Conservation (phyloP, 1,140 invertebrate species). For the Cataglyphis hispanica region DNA sequence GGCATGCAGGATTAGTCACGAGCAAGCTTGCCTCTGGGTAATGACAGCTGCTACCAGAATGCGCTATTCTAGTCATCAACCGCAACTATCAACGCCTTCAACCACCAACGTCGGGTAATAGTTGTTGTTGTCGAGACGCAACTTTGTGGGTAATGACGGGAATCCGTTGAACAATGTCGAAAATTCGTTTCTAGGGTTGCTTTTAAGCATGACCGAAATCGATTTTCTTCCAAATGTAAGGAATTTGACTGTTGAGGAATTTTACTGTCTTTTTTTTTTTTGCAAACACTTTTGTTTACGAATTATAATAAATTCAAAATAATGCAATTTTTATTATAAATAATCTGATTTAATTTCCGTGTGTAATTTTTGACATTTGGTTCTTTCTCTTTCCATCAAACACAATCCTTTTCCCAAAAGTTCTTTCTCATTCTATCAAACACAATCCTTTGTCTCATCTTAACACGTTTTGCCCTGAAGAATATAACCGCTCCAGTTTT, state of each 20-base stretch:
- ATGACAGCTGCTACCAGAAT: slow-evolving; percentile 83
- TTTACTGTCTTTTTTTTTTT: neutral
- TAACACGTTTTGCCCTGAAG: neutral
- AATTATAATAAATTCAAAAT: neutral
- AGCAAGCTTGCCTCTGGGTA: slow-evolving; percentile 82
- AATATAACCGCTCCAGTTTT: slow-evolving; percentile 37
- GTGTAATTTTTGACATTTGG: neutral
- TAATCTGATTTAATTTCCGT: neutral
- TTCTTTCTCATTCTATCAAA: neutral
- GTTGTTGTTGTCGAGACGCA: slow-evolving; percentile 52
- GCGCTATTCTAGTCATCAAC: slow-evolving; percentile 76
- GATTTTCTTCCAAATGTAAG: neutral
- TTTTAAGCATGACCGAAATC: slow-evolving; percentile 2
- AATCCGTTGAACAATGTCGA: slow-evolving; percentile 40
- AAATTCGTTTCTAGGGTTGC: slow-evolving; percentile 32
- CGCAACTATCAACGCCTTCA: slow-evolving; percentile 73
- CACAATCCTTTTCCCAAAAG: neutral
- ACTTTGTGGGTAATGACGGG: slow-evolving; percentile 57
- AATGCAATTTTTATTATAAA: neutral
- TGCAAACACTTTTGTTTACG: neutral
- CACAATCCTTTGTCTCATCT: neutral
- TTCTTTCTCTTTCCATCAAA: neutral
- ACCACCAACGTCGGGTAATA: slow-evolving; percentile 56
- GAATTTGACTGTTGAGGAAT: neutral
- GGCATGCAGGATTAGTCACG: slow-evolving; percentile 84